A percentile compares a stretch with the other conserved stretches of the same genome.
These are phyloP conservation scores for Corydoras sp. DNA, from an alignment of 2,113 vertebrate species.

Conservation along the genomic window DNA sequence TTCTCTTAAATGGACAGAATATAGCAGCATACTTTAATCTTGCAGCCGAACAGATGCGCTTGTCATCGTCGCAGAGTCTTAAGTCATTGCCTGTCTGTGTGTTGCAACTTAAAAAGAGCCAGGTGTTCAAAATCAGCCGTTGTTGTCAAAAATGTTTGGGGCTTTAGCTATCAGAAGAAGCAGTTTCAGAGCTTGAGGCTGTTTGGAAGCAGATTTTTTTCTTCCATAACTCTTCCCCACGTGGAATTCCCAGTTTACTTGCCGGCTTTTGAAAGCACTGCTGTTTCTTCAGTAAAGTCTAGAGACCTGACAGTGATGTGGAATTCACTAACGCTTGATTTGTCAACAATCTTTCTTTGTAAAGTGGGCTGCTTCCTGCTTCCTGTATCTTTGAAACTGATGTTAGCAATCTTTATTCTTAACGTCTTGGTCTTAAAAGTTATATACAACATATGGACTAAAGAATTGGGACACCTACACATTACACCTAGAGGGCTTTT, in stretches of 20 bases:
- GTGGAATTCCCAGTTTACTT: slow-evolving; percentile 41
- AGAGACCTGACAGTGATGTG: slow-evolving; percentile 37
- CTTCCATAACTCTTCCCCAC: slow-evolving; percentile 5
- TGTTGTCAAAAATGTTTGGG: slow-evolving; percentile 39
- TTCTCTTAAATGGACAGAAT: slow-evolving; percentile 39
- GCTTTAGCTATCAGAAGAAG: slow-evolving; percentile 39
- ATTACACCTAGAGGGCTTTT: too few relatives aligned
- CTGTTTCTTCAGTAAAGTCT: slow-evolving; percentile 38
- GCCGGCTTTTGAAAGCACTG: slow-evolving; percentile 31
- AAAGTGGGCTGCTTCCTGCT: background rate
- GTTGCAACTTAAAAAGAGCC: slow-evolving; percentile 33
- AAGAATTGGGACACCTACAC: too few relatives aligned
- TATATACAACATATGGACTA: too few relatives aligned
- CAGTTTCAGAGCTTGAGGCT: slow-evolving; percentile 27
- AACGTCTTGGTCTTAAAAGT: too few relatives aligned
- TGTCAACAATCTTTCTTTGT: slow-evolving; percentile 14
- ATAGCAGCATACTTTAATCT: slow-evolving; percentile 38
- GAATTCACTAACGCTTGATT: slow-evolving; percentile 28
- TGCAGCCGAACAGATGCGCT: slow-evolving; percentile 32
- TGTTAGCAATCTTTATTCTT: background rate
- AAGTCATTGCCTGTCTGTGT: slow-evolving; percentile 20
- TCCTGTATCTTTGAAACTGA: slow-evolving; percentile 21
- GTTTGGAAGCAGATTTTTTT: slow-evolving; percentile 31
- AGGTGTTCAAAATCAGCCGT: slow-evolving; percentile 40
- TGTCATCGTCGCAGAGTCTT: slow-evolving; percentile 36